Conservation (phyloP, 1,140 invertebrate species). For the Trinorchestia longiramus region DNA sequence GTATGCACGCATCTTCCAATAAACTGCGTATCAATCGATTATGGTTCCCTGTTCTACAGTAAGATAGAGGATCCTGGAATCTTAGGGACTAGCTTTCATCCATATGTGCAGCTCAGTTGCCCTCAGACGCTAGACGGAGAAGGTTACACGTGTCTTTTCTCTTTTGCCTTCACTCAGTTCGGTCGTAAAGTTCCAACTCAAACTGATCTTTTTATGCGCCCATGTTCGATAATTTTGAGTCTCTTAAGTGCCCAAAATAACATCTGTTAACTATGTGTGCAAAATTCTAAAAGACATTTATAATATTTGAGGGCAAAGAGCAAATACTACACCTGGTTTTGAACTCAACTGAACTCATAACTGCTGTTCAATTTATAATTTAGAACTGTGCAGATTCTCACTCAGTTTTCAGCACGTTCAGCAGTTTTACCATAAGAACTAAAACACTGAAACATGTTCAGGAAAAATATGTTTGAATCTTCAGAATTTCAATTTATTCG, state of each 20-base stretch:
- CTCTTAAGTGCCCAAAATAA: not conserved
- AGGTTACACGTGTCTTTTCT: not conserved
- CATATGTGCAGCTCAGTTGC: not conserved
- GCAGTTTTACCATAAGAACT: no score
- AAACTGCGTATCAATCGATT: not conserved
- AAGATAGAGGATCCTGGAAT: not conserved
- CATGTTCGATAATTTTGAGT: not conserved
- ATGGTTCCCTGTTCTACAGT: not conserved
- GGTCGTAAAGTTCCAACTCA: not conserved
- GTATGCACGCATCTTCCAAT: not conserved
- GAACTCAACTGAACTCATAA: not conserved
- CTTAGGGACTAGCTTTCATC: not conserved
- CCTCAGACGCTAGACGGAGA: not conserved
- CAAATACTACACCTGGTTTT: no score
- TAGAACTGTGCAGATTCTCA: not conserved
- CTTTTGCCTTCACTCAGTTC: slow-evolving; percentile 14
- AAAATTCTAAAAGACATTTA: no score
- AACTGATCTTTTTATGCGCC: not conserved
- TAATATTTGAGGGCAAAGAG: no score
- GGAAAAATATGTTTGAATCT: not conserved
- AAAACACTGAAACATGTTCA: not conserved
- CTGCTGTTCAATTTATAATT: no score
- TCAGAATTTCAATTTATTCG: not conserved
- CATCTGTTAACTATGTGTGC: not conserved
- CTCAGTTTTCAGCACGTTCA: no score